Base-by-base conservation (phyloP, 1,140 invertebrate species). In the Papilio aristodemus region DNA sequence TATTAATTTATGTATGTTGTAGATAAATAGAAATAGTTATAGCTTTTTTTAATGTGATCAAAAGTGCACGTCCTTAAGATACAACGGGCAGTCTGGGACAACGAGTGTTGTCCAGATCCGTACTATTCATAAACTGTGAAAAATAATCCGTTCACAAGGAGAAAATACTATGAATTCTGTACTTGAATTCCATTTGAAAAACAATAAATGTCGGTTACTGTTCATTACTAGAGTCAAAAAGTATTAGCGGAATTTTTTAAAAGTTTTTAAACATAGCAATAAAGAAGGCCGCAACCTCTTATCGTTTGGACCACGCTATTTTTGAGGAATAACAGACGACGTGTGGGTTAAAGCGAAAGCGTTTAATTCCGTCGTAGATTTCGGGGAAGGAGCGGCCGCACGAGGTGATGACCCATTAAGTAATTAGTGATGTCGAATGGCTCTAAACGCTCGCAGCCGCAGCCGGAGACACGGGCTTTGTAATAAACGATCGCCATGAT, bases 281-380 rank as follows among this genome's bases (percentile, higher is more conserved):
- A 17, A 1, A n/a, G 22, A 14, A 19, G 27, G 10, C 22, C 73
- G 72, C 78, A 46, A 0, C 8, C 73, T 36, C 72, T 75, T 57
- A 25, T 72, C n/a, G 60, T 43, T 74, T 71, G 32, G 9, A 14
- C 62, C 66, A 25, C 22, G 41, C 22, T 14, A 62, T 64, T n/a
- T n/a, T 54, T 69, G 67, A 69, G 69, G 50, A 72, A 72, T 67
- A 69, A 60, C 67, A 54, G 37, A 25, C 68, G 59, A 38, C 64
- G 70, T 54, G 68, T 63, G 67, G 39, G 64, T 32, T 50, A 58
- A 63, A 27, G 64, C 39, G 37, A 67, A 71, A 74, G 67, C 74
- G 77, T 79, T 80, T 80, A 82, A 82, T 77, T 82, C 69, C 41
- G 74, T 73, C 36, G 73, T 70, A 72, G 66, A 72, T 76, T 80